phyloP scores from a whole-genome alignment of 2,797 vertebrate species.

The Diceros bicornis region DNA sequence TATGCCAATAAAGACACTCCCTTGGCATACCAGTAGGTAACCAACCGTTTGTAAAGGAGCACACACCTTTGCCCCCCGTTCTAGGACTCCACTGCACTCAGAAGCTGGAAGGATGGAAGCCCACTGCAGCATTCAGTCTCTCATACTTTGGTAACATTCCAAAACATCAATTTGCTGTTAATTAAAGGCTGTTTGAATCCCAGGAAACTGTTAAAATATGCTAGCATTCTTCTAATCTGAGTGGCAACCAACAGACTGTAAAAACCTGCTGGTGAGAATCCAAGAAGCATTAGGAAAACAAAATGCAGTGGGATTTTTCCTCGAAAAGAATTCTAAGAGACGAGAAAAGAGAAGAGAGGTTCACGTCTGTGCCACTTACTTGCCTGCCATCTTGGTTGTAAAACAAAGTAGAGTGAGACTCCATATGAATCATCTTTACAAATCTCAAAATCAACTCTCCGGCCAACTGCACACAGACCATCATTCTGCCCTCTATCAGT shows the following conservation, averaged over 20 bases:
- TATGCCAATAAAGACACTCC: constrained; percentile 78
- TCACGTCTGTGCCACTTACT: not conserved
- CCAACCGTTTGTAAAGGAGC: constrained; percentile 58
- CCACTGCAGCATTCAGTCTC: constrained; percentile 69
- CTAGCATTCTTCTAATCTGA: constrained; percentile 88
- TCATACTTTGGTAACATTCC: constrained; percentile 83
- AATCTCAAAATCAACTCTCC: not conserved
- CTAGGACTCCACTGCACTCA: constrained; percentile 30
- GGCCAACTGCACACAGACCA: too few species aligned
- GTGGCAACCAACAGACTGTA: constrained; percentile 88
- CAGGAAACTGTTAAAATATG: constrained; percentile 89
- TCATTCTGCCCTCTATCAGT: not conserved
- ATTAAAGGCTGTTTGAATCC: constrained; percentile 89
- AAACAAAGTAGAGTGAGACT: not conserved
- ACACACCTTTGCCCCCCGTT: not conserved
- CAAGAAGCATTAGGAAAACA: constrained; percentile 82
- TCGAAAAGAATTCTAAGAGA: constrained; percentile 65
- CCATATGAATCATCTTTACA: not conserved
- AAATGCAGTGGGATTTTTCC: constrained; percentile 69
- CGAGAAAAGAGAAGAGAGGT: not conserved
- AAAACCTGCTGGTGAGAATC: constrained; percentile 86
- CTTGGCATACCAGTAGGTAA: constrained; percentile 71
- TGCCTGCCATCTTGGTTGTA: not conserved
- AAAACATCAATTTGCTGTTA: constrained; percentile 88
- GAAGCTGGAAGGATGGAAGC: constrained; percentile 75